Evolutionary conservation across 2,888 invertebrate genomes (phyloP), one percentile per base, ranked within the genome.

Genomic region (Heteromyza rotundicornis): DNA sequence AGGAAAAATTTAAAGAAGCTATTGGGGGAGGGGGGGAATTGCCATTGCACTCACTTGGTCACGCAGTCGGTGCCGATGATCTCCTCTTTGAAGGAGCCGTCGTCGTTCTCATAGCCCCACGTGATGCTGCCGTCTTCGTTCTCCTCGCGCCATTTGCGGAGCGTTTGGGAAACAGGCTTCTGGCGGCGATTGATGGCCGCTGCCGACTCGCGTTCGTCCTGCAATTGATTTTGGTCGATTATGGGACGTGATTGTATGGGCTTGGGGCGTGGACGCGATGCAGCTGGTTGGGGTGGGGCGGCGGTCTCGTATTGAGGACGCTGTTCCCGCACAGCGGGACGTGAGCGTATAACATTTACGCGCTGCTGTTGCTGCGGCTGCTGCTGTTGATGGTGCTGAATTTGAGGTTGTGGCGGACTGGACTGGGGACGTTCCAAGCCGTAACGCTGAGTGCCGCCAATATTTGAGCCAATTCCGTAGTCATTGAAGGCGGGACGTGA

Each of bases 21-120:
- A 40, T 40, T 40, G 3, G 40, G n/a, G n/a, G 17, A 47, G 19
- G 17, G 40, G 2, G 17, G 47, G n/a, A 10, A 40, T 1, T 23
- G 1, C 8, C 8, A 23, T 2, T 19, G 16, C 14, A 75, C 78
- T 76, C 59, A 83, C 84, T 85, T 84, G 22, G 90, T 90, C 63
- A 91, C 81, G 74, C 91, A 91, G 80, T 94, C 92, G 12, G 87
- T 85, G 50, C 94, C 94, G 70, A 93, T 91, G 8, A 88, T 87
- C 84, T 94, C 93, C 79, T 94, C 93, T 78, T 94, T 94, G 82
- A 91, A 94, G 1, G 92, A 90, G 20, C 94, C 94, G 74, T 94
- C 94, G 72, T 93, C 93, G 78, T 94, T 93, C 81, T 94, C 93
- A 76, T 90, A 94, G 54, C 94, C 94, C 94, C 94, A 94, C 0